A percentile compares a stretch with the other conserved stretches of the same genome.
phyloP scores from a whole-genome alignment of 2,888 invertebrate genomes.

The Ochropacha duplaris region DNA sequence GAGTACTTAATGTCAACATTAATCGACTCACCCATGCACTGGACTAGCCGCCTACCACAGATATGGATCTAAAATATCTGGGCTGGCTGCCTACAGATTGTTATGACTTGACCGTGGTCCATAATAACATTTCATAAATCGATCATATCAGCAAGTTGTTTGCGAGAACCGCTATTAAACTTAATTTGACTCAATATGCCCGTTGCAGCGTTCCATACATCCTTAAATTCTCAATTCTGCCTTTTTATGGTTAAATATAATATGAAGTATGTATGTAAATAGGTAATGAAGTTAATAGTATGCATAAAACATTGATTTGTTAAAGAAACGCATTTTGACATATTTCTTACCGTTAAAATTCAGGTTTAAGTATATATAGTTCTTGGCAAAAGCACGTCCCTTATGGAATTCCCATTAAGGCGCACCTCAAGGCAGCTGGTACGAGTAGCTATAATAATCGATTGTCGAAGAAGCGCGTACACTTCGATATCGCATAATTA shows the following conservation, averaged over 20 bases:
- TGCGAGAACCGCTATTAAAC: conserved; percentile 28
- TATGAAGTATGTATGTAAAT: no score
- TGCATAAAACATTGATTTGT: no score
- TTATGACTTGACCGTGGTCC: conserved; percentile 37
- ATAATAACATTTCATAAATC: conserved; percentile 67
- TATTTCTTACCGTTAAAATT: neutral
- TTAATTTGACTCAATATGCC: conserved; percentile 39
- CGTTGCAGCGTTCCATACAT: conserved; percentile 33
- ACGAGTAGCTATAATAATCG: conserved; percentile 49
- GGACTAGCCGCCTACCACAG: no score
- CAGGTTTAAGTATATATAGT: neutral
- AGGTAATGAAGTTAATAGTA: no score
- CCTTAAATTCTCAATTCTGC: no score
- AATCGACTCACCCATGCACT: no score
- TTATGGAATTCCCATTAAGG: conserved; percentile 40
- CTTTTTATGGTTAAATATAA: neutral
- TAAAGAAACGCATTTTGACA: no score
- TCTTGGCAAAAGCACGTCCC: conserved; percentile 33
- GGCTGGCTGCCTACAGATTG: conserved; percentile 24
- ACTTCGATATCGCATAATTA: conserved; percentile 61
- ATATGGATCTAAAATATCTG: no score
- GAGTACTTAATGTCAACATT: no score
- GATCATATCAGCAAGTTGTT: conserved; percentile 40
- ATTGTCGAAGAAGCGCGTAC: conserved; percentile 51
- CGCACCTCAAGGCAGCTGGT: conserved; percentile 33